Base-by-base conservation (phyloP, 2,888 invertebrate species). In the Andricus curvator region DNA sequence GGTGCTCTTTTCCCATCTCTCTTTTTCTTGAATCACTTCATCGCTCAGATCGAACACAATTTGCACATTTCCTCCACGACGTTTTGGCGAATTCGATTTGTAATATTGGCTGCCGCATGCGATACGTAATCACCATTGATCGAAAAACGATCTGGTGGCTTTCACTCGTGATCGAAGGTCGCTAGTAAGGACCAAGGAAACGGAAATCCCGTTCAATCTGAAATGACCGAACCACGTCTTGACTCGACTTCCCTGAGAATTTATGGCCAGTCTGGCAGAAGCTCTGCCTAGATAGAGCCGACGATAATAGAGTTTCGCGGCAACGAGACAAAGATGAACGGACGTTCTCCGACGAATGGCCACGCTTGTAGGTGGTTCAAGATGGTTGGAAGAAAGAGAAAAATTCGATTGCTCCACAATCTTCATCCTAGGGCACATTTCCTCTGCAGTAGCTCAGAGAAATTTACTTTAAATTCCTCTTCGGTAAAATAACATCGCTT, bases 21-120 rank as follows among this genome's bases (percentile, higher is more conserved):
- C 67, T 48, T 48, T 25, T 81, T 80, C 82, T 82, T 67, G 65
- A 66, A 78, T 76, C 82, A 78, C 37, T 82, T 84, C 78, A 79
- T 79, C 56, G 67, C 67, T 84, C 77, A 74, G 56, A 64, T 76
- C 78, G 83, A 83, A 82, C 70, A 77, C 80, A 84, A 81, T 84
- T 81, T 81, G 80, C 74, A 70, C 80, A 70, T 78, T 62, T 56
- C 78, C 77, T 29, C 44, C 65, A 62, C 41, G 74, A 77, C 81
- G 76, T 79, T 78, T 67, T 62, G 67, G 66, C 15, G 78, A 83
- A 83, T 78, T 51, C 79, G 68, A 78, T 78, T 80, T 77, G 25
- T 44, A 37, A n/a, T 76, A 76, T 25, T 25, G 25, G 9, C 44
- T 68, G 48, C 25, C 68, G 29, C 48, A 25, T 6, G 29, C 48